Evolutionary conservation across 2,888 invertebrate genomes (phyloP), one percentile per base, ranked within the genome.

Genomic region (Platycnemis pennipes): DNA sequence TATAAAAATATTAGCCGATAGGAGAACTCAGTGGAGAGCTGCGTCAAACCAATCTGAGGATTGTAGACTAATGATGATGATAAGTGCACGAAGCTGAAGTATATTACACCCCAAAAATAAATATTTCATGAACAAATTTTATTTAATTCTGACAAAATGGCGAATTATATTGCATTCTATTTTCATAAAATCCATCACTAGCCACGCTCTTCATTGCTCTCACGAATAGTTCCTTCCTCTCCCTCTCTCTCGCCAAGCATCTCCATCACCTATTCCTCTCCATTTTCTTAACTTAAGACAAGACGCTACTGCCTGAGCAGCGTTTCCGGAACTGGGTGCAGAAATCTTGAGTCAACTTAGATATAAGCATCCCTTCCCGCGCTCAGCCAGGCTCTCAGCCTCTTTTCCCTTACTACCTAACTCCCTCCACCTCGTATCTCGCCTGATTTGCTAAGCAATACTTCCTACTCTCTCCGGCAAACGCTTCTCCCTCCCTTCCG

Each of bases 381-480:
- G n/a, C 2, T 63, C 63, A n/a, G 3, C 26, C 63, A 11, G 19
- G 53, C 77, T 11, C 49, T 3, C 2, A 11, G 19, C 19, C 31
- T 37, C 37, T 37, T 37, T 13, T 77, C 77, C 37, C 8, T 63
- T 26, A 26, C 77, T 16, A 16, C 37, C 37, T 37, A 37, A 31
- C 77, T 4, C 26, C 63, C 77, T 37, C 31, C 37, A 37, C 77
- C 37, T 0, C 77, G 13, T 77, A 77, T 37, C 37, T 37, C 77
- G 77, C 77, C 77, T 77, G 77, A 77, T 77, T 77, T 77, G 77
- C 77, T 37, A 37, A 77, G 2, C 77, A 31, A 77, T 77, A 37
- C 77, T 37, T 77, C 77, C 31, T 37, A 11, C 77, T 77, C 77
- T 37, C 77, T 8, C 37, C 77, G 4, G 11, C 77, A 77, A 37